A percentile compares a stretch with the other conserved stretches of the same genome.
phyloP scores from a whole-genome alignment of 2,113 vertebrate species.

The Labeo catla region DNA sequence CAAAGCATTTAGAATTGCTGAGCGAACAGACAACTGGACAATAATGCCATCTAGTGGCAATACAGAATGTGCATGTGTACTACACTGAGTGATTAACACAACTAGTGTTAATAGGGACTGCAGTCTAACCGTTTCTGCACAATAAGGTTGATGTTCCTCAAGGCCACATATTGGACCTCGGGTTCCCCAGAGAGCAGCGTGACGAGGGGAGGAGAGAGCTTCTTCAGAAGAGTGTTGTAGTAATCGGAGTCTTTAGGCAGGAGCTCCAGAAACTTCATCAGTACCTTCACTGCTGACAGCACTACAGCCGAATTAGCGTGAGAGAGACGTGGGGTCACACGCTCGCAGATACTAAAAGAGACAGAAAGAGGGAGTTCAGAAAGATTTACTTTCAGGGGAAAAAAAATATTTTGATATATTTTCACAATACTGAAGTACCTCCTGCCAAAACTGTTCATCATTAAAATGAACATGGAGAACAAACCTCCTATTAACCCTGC shows the following conservation, averaged over 20 bases:
- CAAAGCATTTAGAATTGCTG: not conserved
- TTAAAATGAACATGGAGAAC: not conserved
- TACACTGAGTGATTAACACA: not conserved
- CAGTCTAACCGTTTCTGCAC: slow-evolving; percentile 92
- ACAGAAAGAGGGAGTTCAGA: not conserved
- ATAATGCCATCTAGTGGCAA: slow-evolving; percentile 56
- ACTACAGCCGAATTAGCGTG: slow-evolving; percentile 98
- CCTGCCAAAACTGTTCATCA: not conserved
- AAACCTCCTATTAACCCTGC: not conserved
- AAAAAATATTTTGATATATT: not conserved
- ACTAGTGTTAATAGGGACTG: too few species aligned
- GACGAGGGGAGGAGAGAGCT: slow-evolving; percentile 93
- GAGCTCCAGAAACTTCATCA: slow-evolving; percentile 98
- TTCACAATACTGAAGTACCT: not conserved
- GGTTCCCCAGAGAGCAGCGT: slow-evolving; percentile 96
- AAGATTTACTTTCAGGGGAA: not conserved
- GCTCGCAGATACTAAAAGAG: slow-evolving; percentile 89
- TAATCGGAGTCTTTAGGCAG: slow-evolving; percentile 97
- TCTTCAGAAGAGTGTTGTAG: slow-evolving; percentile 96
- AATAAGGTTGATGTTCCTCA: slow-evolving; percentile 98
- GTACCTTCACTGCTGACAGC: slow-evolving; percentile 95
- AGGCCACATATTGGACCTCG: slow-evolving; percentile 96
- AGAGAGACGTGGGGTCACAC: slow-evolving; percentile 94
- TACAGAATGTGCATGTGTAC: not conserved
- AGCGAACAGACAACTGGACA: not conserved